Evolutionary conservation across 2,888 invertebrate species (phyloP).

Genomic region (Rutpela maculata): DNA sequence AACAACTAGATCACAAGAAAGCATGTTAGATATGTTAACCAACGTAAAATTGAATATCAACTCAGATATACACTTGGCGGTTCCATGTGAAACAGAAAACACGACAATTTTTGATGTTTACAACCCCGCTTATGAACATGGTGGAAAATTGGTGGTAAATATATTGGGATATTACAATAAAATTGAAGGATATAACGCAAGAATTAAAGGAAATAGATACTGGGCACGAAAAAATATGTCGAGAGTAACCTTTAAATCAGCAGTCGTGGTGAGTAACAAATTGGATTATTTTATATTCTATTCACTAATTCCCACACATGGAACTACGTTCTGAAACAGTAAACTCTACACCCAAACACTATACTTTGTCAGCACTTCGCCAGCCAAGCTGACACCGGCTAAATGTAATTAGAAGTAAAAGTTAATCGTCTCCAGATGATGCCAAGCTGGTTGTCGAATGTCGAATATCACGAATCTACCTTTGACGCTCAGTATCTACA

Average conservation of each 20-base stretch:
- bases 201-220: constrained; percentile 65
- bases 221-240: constrained; percentile 75
- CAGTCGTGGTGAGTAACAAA: constrained; percentile 73
- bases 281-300: no score
- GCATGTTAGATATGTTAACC: constrained; percentile 66
- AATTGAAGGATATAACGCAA: constrained; percentile 60
- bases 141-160: constrained; percentile 75
- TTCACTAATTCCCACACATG: no score
- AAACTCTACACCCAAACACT: no score
- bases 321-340: no score
- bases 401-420: no score
- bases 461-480: no score
- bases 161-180: constrained; percentile 75
- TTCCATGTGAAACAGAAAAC: constrained; percentile 55
- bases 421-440: no score
- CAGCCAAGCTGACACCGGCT: no score
- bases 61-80: constrained; percentile 73
- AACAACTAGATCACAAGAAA: constrained; percentile 61
- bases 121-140: constrained; percentile 77
- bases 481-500: no score
- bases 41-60: constrained; percentile 73
- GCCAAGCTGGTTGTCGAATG: no score
- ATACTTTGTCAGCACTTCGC: no score
- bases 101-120: constrained; percentile 74
- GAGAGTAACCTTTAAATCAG: constrained; percentile 76